phyloP scores from a whole-genome alignment of 2,797 vertebrate genomes.

The Lerista edwardsae region DNA sequence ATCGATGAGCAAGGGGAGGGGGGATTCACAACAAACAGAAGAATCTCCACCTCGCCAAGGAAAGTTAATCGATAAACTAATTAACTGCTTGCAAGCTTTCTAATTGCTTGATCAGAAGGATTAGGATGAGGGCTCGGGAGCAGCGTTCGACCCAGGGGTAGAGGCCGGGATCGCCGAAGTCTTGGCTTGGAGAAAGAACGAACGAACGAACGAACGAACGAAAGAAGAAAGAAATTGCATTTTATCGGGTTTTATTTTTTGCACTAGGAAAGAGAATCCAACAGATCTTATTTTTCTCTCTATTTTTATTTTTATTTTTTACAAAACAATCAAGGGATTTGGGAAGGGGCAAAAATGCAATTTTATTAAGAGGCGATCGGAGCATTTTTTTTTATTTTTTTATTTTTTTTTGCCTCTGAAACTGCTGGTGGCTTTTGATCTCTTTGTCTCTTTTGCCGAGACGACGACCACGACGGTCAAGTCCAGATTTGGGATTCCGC shows the following conservation, averaged over 20 bases:
- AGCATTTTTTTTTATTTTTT: too few relatives aligned
- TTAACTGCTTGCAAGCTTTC: slow-evolving; percentile 24
- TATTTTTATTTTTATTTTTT: neutral
- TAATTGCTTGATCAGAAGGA: slow-evolving; percentile 1
- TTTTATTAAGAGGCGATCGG: neutral
- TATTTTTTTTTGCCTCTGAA: neutral
- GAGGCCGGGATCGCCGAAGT: neutral
- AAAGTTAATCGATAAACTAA: slow-evolving; percentile 42
- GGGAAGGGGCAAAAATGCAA: neutral
- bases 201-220: too few relatives aligned
- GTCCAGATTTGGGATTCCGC: neutral
- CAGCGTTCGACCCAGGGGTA: neutral
- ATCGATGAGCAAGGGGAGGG: neutral
- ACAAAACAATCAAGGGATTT: neutral
- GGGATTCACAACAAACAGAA: neutral
- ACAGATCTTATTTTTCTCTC: neutral
- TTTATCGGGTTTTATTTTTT: neutral
- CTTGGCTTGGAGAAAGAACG: neutral
- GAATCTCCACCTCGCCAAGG: neutral
- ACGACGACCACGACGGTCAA: neutral
- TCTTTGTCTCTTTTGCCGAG: slow-evolving; percentile 12
- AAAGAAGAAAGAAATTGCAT: neutral
- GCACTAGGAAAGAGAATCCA: neutral
- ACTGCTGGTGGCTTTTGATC: neutral
- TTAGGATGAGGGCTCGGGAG: neutral